Conservation (phyloP, 2,797 vertebrate genomes). For the Gallinago solitaria region DNA sequence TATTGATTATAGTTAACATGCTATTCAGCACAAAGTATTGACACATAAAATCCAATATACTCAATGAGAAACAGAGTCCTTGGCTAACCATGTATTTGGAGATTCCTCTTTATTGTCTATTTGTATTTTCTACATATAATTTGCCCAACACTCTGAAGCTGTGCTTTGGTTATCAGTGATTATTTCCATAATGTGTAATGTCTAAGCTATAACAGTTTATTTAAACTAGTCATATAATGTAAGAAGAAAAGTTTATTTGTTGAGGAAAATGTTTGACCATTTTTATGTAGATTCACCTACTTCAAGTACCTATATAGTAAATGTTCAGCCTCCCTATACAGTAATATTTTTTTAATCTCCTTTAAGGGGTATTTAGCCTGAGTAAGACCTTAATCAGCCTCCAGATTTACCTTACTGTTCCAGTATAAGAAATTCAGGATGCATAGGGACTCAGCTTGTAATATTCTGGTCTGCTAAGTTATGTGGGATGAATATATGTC, state of each 20-base stretch:
- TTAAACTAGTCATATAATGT: neutral
- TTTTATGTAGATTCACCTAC: neutral
- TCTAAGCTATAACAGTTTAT: neutral
- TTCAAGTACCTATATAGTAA: neutral
- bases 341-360: neutral
- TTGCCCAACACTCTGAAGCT: neutral
- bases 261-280: rapidly evolving
- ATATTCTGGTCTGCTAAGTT: neutral
- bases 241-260: neutral
- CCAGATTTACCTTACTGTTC: neutral
- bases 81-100: neutral
- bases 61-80: neutral
- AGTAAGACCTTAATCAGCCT: neutral
- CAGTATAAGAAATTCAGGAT: neutral
- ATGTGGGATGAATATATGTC: neutral
- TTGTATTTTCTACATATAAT: neutral
- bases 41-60: rapidly evolving
- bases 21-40: neutral
- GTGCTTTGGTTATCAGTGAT: neutral
- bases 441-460: neutral
- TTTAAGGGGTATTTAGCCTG: neutral
- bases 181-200: neutral
- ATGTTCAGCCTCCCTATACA: neutral
- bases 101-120: neutral
- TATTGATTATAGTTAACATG: neutral